Percentiles rank a stretch among this genome's conserved stretches.
Conservation (phyloP, 2,113 vertebrate species). For the Sinocyclocheilus rhinocerous region DNA sequence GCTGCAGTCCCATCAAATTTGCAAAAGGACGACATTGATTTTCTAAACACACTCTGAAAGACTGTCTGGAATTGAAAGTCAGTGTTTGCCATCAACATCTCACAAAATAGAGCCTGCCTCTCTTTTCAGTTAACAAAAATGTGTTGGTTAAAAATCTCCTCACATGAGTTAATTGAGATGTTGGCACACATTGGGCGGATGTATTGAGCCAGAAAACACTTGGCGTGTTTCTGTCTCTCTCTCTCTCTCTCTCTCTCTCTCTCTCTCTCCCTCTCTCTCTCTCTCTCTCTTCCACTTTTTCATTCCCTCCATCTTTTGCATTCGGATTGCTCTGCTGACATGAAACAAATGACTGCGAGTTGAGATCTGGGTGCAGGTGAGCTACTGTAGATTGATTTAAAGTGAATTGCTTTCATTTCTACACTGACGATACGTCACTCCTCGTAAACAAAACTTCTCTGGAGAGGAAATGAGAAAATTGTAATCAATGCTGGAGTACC, state of each 20-base stretch:
- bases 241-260: constrained; percentile 17
- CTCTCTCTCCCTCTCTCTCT: not conserved
- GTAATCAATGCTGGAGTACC: constrained; percentile 41
- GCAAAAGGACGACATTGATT: constrained; percentile 52
- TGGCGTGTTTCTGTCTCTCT: constrained; percentile 56
- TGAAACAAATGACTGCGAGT: constrained; percentile 24
- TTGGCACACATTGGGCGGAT: constrained; percentile 62
- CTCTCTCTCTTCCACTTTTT: not conserved
- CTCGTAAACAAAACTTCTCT: constrained; percentile 45
- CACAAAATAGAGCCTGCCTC: not conserved
- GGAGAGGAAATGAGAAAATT: constrained; percentile 57
- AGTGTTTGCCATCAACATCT: constrained; percentile 7
- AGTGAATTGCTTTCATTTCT: constrained; percentile 50
- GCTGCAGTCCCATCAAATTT: constrained; percentile 47
- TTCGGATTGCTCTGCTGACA: not conserved
- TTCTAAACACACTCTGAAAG: constrained; percentile 39
- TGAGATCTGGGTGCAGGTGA: constrained; percentile 26
- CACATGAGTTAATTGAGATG: constrained; percentile 60
- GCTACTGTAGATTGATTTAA: constrained; percentile 43
- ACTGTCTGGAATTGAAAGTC: constrained; percentile 47
- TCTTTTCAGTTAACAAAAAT: constrained; percentile 54
- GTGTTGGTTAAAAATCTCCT: constrained; percentile 65
- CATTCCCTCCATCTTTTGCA: not conserved
- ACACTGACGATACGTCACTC: constrained; percentile 2
- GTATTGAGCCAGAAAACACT: constrained; percentile 65